phyloP scores from a whole-genome alignment of 1,140 invertebrate species.

The Solen grandis region DNA sequence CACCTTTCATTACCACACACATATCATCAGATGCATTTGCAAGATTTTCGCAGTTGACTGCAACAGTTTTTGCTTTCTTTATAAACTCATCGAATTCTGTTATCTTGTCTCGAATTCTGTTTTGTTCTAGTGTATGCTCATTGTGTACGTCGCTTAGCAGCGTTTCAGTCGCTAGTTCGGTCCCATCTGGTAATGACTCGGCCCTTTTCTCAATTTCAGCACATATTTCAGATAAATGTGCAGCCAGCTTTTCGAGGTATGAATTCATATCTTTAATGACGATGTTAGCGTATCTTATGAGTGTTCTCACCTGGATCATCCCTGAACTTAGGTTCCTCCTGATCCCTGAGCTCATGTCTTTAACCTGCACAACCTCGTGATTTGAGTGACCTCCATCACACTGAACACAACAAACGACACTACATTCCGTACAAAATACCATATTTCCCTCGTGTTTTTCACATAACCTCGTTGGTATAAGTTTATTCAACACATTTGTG shows the following conservation, averaged over 20 bases:
- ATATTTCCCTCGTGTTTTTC: slow-evolving; percentile 16
- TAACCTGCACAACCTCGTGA: slow-evolving; percentile 28
- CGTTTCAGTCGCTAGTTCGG: background rate
- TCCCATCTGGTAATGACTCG: slow-evolving; percentile 6
- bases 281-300: slow-evolving; percentile 43
- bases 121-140: slow-evolving; percentile 19
- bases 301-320: background rate
- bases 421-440: slow-evolving; percentile 24
- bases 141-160: slow-evolving; percentile 20
- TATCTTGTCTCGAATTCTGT: slow-evolving; percentile 34
- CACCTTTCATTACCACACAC: slow-evolving; percentile 9
- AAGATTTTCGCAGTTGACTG: slow-evolving; percentile 24
- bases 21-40: slow-evolving; percentile 29
- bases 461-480: too few species aligned
- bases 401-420: slow-evolving; percentile 26
- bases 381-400: slow-evolving; percentile 27
- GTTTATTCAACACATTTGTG: too few species aligned
- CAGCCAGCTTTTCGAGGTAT: slow-evolving; percentile 40
- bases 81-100: slow-evolving; percentile 49
- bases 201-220: slow-evolving; percentile 26
- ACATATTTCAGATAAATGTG: slow-evolving; percentile 24
- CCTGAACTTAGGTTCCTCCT: slow-evolving; percentile 20
- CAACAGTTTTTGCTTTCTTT: slow-evolving; percentile 30
- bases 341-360: background rate
- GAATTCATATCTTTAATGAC: slow-evolving; percentile 36